Evolutionary conservation across 2,113 vertebrate genomes (phyloP).

Genomic region (Lipotes vexillifer): DNA sequence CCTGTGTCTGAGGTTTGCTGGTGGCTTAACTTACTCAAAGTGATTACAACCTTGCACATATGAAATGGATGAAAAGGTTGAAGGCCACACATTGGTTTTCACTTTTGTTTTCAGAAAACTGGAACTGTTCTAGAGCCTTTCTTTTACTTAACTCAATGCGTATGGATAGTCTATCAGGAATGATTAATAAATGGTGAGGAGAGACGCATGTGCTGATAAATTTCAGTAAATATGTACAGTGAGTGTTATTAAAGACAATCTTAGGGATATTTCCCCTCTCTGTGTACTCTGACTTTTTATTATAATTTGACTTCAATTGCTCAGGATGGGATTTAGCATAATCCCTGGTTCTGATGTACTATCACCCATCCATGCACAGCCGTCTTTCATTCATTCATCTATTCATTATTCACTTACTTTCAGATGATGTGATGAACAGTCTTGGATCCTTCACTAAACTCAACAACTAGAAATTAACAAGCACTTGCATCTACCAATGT

Average conservation of each 20-base stretch:
- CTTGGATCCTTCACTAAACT: background rate
- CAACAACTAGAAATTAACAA: background rate
- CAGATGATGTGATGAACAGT: background rate
- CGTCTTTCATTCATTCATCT: background rate
- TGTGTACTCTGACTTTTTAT: background rate
- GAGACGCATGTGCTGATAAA: background rate
- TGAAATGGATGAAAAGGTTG: background rate
- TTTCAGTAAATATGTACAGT: background rate
- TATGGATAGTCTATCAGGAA: background rate
- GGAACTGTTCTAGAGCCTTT: background rate
- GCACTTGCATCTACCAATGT: background rate
- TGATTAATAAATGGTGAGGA: background rate
- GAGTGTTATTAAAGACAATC: background rate
- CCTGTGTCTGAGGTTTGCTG: background rate
- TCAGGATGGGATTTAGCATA: background rate
- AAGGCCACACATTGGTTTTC: background rate
- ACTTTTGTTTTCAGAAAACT: background rate
- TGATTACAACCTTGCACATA: background rate
- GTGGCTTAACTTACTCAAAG: background rate
- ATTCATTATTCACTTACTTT: background rate
- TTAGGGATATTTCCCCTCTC: background rate
- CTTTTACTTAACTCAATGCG: background rate
- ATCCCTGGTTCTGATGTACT: background rate
- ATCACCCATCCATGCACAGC: background rate
- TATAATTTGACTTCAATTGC: background rate